Evolutionary conservation across 2,797 vertebrate species (phyloP), one percentile per base, ranked within the genome.

Genomic region (Clamator glandarius): DNA sequence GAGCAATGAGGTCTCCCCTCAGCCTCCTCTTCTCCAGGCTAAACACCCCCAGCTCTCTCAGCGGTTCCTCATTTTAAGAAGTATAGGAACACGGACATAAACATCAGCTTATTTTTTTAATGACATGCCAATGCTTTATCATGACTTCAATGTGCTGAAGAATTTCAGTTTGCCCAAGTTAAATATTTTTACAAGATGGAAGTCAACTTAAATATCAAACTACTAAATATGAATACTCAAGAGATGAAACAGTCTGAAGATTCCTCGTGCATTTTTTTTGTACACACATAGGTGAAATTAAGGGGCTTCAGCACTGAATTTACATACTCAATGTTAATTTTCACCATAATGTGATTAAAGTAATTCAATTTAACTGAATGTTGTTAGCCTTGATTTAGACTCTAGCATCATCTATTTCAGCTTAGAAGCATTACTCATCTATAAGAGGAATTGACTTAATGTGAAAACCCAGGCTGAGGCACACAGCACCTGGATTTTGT

Each of bases 281-380:
- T 52, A 86, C 81, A 86, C 68, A 91, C 72, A 82, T 26, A 93
- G 87, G 90, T 89, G 67, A 95, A 87, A 84, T 36, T 52, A 78
- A 63, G 54, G 66, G 24, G 52, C 41, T 73, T 91, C n/a, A 87
- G 16, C 42, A 83, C 1, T 72, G 29, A 92, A 95, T 95, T 48
- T 94, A 52, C 91, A 90, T 92, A 88, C 36, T 84, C 63, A 88
- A 75, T 70, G 28, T 68, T 94, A 91, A 92, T 96, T 94, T 90
- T 86, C 62, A 91, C 76, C 0, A 0, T 92, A 92, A 96, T 67
- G 36, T 84, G 88, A 93, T 96, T 87, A 95, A 29, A 54, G 44
- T 93, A 93, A 95, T 95, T 95, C 64, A 79, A 90, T 95, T 87
- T 89, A 95, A 63, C 77, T 91, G 67, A 90, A 89, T 26, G 61